Conservation (phyloP, 2,888 invertebrate genomes). For the Pyrocoelia pectoralis region DNA sequence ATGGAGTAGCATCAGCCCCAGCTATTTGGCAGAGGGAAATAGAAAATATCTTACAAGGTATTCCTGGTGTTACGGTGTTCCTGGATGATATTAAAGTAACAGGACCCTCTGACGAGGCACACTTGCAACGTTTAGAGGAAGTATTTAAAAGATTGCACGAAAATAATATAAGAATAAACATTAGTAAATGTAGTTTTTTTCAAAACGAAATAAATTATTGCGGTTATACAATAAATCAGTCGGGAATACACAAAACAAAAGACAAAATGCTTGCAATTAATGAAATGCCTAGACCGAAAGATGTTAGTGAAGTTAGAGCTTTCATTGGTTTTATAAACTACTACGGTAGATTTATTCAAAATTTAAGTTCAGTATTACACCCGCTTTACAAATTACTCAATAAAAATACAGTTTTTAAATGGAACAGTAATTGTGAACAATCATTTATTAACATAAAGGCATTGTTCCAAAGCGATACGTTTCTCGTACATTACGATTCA, state of each 20-base stretch:
- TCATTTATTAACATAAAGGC: constrained; percentile 45
- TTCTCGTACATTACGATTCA: constrained; percentile 45
- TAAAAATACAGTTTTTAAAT: constrained; percentile 42
- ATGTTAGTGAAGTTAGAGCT: background rate
- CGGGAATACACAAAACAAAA: constrained; percentile 6
- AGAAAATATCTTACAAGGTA: background rate
- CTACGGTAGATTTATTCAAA: constrained; percentile 49
- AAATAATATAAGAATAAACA: background rate
- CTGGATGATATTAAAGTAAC: constrained; percentile 7
- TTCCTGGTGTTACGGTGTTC: constrained; percentile 1
- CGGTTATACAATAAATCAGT: background rate
- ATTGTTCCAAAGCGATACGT: constrained; percentile 39
- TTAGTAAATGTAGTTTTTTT: background rate
- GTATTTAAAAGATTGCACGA: background rate
- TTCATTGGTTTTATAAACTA: constrained; percentile 34
- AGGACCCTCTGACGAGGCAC: background rate
- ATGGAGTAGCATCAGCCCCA: constrained; percentile 43
- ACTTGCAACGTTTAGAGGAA: constrained; percentile 3
- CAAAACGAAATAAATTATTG: constrained; percentile 5
- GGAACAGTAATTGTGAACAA: constrained; percentile 39
- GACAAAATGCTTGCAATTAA: background rate
- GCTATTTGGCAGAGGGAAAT: constrained; percentile 9
- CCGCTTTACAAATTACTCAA: constrained; percentile 46
- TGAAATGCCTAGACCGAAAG: background rate
- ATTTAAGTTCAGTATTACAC: constrained; percentile 44